Base-by-base conservation (phyloP, 2,888 invertebrate species). In the Bembecia ichneumoniformis region DNA sequence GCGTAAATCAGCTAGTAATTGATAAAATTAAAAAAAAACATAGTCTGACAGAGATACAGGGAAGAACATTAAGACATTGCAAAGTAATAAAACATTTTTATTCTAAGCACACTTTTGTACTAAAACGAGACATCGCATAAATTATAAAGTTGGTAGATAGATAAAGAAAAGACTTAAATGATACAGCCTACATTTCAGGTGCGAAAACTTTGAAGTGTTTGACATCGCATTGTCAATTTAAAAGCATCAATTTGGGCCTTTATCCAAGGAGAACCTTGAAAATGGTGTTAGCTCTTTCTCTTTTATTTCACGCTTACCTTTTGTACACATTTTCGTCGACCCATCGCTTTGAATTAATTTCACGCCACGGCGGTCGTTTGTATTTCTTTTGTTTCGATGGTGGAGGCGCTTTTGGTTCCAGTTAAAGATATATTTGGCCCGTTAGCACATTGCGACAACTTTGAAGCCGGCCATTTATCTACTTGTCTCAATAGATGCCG, bases 321-420 rank as follows among this genome's bases (percentile, higher is more conserved):
- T 78, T 80, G 76, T 80, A 70, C 73, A 77, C 75, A 74, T 70
- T 79, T 77, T 78, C 73, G 74, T 66, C 68, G 74, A 71, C 68
- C 74, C 77, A 76, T 79, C 76, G 77, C 75, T 77, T 77, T 78
- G 77, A 80, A 81, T 81, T 80, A 79, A 80, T 81, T 80, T 78
- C 73, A 77, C 72, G 74, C 68, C 77, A 69, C 66, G 69, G 66
- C 66, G 70, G 73, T 74, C 77, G 75, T 80, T 79, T 78, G 75
- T 77, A 74, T 78, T 77, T 79, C 78, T 78, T 77, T 82, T 81
- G 79, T 81, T 79, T 77, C 59, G 59, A 70, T 71, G 71, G 74
- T 74, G 71, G 71, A 68, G 63, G 59, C 68, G 71, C 71, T 66
- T 71, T 72, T 66, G 69, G 71, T 70, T 63, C 64, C 68, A 65